A percentile compares a stretch with the other conserved stretches of the same genome.
phyloP scores from a whole-genome alignment of 1,140 invertebrate genomes.

The Mercenaria mercenaria region DNA sequence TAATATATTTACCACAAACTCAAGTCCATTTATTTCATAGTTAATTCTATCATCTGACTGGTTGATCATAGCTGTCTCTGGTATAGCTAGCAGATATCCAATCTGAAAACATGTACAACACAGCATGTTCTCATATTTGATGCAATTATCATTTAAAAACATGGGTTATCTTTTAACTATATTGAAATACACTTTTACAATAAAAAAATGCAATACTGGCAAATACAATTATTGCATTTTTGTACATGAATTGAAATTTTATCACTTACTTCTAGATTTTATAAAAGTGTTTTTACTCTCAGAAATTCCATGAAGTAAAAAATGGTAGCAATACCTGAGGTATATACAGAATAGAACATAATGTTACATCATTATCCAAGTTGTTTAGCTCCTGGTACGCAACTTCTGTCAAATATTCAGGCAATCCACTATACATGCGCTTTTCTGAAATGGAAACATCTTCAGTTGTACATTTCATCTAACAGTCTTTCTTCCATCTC shows the following conservation, averaged over 20 bases:
- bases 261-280: too few relatives aligned
- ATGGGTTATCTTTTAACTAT: not conserved
- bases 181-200: too few relatives aligned
- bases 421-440: slow-evolving; percentile 84
- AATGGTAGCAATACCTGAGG: slow-evolving; percentile 88
- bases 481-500: not conserved
- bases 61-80: slow-evolving; percentile 88
- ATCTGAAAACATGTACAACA: slow-evolving; percentile 88
- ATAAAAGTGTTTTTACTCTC: too few relatives aligned
- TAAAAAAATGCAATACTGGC: too few relatives aligned
- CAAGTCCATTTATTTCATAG: slow-evolving; percentile 88
- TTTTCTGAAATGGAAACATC: slow-evolving; percentile 81
- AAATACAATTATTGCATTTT: too few relatives aligned
- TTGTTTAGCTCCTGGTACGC: slow-evolving; percentile 90
- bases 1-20: slow-evolving; percentile 90
- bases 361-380: slow-evolving; percentile 89
- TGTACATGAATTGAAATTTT: too few relatives aligned
- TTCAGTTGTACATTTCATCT: too few relatives aligned
- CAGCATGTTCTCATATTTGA: not conserved
- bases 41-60: slow-evolving; percentile 86
- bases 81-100: slow-evolving; percentile 92
- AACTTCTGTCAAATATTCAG: slow-evolving; percentile 88
- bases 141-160: not conserved
- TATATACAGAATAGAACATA: slow-evolving; percentile 92
- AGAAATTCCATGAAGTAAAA: too few relatives aligned